phyloP scores from a whole-genome alignment of 2,888 invertebrate species.

The Plebejus anna region DNA sequence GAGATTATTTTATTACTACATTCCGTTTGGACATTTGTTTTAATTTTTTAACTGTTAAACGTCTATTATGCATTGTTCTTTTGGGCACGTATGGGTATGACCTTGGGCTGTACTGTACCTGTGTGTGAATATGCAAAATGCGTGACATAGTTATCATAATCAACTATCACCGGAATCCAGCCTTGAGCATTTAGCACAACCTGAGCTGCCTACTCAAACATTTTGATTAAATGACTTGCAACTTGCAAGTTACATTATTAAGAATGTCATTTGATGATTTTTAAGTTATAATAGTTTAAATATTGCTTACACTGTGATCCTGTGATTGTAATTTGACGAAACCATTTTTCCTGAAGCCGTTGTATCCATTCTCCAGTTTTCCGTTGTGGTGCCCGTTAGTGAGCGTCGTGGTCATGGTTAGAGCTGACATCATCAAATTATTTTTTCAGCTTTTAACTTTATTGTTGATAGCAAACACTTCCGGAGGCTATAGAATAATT shows the following conservation, averaged over 20 bases:
- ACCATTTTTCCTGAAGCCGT: constrained; percentile 68
- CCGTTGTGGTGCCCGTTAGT: constrained; percentile 63
- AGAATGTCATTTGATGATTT: background rate
- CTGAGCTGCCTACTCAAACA: background rate
- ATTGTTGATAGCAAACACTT: constrained; percentile 30
- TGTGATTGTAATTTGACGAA: constrained; percentile 53
- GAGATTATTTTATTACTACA: background rate
- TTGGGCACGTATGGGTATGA: background rate
- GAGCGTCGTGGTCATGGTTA: constrained; percentile 67
- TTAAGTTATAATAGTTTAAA: background rate
- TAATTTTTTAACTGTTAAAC: background rate
- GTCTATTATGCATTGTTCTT: background rate
- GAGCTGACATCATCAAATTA: constrained; percentile 57
- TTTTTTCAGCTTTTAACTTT: constrained; percentile 32
- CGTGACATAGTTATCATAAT: background rate
- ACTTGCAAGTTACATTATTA: background rate
- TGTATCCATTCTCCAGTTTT: constrained; percentile 58
- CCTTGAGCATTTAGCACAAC: constrained; percentile 2
- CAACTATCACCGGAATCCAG: constrained; percentile 14
- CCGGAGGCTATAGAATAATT: constrained; percentile 5
- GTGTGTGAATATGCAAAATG: constrained; percentile 5
- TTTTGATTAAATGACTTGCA: background rate
- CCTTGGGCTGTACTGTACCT: background rate
- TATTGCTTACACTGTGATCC: constrained; percentile 56
- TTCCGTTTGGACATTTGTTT: background rate